phyloP scores from a whole-genome alignment of 2,113 vertebrate species.

The Cranoglanis bouderius region DNA sequence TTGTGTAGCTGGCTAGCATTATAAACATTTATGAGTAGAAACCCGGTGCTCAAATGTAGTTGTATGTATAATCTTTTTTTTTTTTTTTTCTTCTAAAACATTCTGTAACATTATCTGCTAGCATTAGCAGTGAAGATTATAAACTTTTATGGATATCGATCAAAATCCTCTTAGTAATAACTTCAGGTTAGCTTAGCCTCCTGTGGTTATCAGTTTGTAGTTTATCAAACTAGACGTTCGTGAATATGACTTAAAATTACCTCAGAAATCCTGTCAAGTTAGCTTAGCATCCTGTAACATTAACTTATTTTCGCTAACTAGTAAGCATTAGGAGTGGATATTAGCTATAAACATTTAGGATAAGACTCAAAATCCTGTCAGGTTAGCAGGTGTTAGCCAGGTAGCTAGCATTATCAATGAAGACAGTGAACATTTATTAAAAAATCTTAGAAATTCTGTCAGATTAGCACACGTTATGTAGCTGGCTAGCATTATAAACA shows the following conservation, averaged over 20 bases:
- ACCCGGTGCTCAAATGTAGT: no score
- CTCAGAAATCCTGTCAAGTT: background rate
- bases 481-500: background rate
- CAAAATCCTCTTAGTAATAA: no score
- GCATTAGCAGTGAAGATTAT: no score
- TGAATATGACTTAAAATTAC: no score
- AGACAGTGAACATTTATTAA: background rate
- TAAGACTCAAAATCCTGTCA: background rate
- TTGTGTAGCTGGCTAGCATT: no score
- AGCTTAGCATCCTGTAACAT: background rate
- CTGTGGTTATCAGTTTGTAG: no score
- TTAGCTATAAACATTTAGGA: background rate
- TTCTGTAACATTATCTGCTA: no score
- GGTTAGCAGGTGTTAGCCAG: background rate
- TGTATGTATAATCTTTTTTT: no score
- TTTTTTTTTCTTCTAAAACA: background rate
- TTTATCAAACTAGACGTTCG: no score
- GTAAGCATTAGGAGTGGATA: background rate
- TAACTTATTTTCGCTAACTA: background rate
- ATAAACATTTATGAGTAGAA: no score
- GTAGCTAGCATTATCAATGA: background rate
- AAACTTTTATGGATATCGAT: no score
- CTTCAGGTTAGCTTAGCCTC: no score
- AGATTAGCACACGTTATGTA: background rate
- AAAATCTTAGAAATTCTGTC: background rate